phyloP scores from a whole-genome alignment of 2,888 invertebrate species.

The Phalangium opilio region DNA sequence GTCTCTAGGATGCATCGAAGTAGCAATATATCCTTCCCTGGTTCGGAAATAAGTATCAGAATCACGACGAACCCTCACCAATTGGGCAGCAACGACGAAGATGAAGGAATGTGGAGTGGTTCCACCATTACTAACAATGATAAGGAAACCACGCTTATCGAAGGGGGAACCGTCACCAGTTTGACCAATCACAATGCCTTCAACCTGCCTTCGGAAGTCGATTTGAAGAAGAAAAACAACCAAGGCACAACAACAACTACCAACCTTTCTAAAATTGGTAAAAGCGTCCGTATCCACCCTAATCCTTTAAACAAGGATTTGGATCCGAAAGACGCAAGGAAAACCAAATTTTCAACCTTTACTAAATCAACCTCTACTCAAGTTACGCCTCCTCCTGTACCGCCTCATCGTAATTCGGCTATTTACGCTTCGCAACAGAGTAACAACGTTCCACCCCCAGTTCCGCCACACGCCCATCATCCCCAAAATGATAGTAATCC shows the following conservation, averaged over 20 bases:
- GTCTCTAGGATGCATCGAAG: slow-evolving; percentile 36
- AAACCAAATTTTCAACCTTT: not conserved
- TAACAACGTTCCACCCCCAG: slow-evolving; percentile 8
- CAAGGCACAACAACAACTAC: slow-evolving; percentile 3
- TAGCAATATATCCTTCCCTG: slow-evolving; percentile 27
- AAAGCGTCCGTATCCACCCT: slow-evolving; percentile 16
- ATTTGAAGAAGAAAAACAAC: slow-evolving; percentile 2
- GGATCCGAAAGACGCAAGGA: not conserved
- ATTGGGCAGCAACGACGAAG: not conserved
- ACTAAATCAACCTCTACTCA: slow-evolving; percentile 9
- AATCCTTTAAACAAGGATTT: slow-evolving; percentile 10
- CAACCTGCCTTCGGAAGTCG: slow-evolving; percentile 1
- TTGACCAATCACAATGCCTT: slow-evolving; percentile 1
- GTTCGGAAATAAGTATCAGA: slow-evolving; percentile 34
- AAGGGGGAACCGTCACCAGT: slow-evolving; percentile 10
- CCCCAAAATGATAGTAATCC: slow-evolving; percentile 5
- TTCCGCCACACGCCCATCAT: slow-evolving; percentile 18
- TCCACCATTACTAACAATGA: slow-evolving; percentile 2
- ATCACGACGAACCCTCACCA: slow-evolving; percentile 30
- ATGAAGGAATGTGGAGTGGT: slow-evolving; percentile 8
- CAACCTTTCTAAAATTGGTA: slow-evolving; percentile 10
- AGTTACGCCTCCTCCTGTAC: slow-evolving; percentile 15
- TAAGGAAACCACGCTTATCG: slow-evolving; percentile 12
- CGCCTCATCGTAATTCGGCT: slow-evolving; percentile 15
- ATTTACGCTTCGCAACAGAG: slow-evolving; percentile 2